Conservation (phyloP, 2,888 invertebrate genomes). For the Subacronicta megacephala region DNA sequence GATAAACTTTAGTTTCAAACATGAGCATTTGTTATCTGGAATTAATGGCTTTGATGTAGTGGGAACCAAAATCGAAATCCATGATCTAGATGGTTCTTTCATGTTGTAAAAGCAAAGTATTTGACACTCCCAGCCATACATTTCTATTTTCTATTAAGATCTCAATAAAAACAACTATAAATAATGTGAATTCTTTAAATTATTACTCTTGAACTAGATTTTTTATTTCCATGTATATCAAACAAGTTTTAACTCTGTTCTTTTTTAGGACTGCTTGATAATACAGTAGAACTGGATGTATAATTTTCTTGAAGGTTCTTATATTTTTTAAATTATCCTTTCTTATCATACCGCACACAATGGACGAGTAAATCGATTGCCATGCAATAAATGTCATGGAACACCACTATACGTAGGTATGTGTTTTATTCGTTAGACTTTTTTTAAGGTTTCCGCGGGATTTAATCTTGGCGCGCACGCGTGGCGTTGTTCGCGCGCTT, state of each 20-base stretch:
- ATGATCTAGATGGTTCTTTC: slow-evolving; percentile 13
- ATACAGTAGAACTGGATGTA: slow-evolving; percentile 4
- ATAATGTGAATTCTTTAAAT: slow-evolving; percentile 3
- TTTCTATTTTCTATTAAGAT: slow-evolving; percentile 11
- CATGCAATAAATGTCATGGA: slow-evolving; percentile 17
- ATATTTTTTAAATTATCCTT: slow-evolving; percentile 14
- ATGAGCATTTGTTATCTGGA: too few species aligned
- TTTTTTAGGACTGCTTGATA: slow-evolving; percentile 20
- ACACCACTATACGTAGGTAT: background rate
- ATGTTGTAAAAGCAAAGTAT: background rate
- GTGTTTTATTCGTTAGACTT: background rate
- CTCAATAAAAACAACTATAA: slow-evolving; percentile 9
- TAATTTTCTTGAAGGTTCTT: slow-evolving; percentile 11
- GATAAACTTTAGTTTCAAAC: too few species aligned
- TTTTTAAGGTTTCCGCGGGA: slow-evolving; percentile 18
- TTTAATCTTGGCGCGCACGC: slow-evolving; percentile 22
- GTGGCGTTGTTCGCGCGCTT: slow-evolving; percentile 56
- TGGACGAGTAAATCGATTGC: slow-evolving; percentile 11
- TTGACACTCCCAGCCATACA: slow-evolving; percentile 1
- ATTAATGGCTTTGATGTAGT: too few species aligned
- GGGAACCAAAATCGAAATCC: background rate
- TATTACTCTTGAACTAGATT: background rate
- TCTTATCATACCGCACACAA: slow-evolving; percentile 10
- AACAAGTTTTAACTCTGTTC: slow-evolving; percentile 9
- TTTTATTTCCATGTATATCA: slow-evolving; percentile 9